Evolutionary conservation across 2,113 vertebrate species (phyloP), one percentile per base, ranked within the genome.

Genomic region (Oxygymnocypris stewartii): DNA sequence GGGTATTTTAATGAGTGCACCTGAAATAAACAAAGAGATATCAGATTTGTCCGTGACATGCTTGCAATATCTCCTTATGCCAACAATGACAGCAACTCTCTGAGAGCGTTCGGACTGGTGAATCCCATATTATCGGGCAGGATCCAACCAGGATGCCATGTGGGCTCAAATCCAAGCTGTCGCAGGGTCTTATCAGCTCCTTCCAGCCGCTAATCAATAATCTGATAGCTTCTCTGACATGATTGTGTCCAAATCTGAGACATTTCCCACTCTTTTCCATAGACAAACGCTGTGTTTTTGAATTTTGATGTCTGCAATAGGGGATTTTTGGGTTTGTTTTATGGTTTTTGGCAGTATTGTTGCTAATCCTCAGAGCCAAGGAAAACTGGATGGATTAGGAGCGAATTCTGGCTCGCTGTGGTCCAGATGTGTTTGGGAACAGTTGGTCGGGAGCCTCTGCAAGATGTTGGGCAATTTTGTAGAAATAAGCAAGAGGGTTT

Each of bases 191-290:
- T 96, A 96, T 96, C 96, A 95, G 95, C 90, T 86, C 82, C 90
- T 87, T 88, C 89, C 96, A 97, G 96, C 93, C 14, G 12, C 82
- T 35, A 96, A 95, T 94, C 96, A 93, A 91, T 67, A 93, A 96
- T 96, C 95, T 92, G 91, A 90, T 93, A 86, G 89, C 84, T 16
- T 42, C 79, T 79, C 76, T 71, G 82, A 61, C 81, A 84, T n/a
- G 47, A 76, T 20, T 77, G 35, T 11, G 20, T 51, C 20, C 71
- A 54, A 59, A 84, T 42, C 57, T 25, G 20, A 35, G 25, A 44
- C 76, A 37, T 81, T 40, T 44, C 40, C 14, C n/a, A 28, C n/a
- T 65, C 40, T 54, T 54, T 44, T 49, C 44, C 6, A 25, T 10
- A 49, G 57, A 54, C 42, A 76, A 49, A 76, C 13, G 0, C 40